Conservation (phyloP, 1,140 invertebrate species). For the Meloidogyne hapla region DNA sequence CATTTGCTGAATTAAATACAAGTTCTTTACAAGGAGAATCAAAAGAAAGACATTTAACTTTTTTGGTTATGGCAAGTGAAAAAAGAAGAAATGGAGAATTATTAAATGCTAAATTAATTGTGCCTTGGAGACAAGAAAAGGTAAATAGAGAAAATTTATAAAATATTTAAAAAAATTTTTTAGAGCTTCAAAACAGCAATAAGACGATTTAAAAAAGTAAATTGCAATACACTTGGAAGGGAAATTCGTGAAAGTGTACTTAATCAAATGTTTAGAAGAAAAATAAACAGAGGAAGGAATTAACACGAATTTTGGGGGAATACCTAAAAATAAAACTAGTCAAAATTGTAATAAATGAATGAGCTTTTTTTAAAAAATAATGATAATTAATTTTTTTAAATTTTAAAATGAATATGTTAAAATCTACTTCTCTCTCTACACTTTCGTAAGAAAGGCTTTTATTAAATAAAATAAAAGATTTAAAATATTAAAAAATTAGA, state of each 20-base stretch:
- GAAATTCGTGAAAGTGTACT: conserved; percentile 62
- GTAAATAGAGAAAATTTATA: conserved; percentile 15
- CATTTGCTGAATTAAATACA: conserved; percentile 15
- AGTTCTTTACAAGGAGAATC: not conserved
- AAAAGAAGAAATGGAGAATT: conserved; percentile 29
- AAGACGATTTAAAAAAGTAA: conserved; percentile 54
- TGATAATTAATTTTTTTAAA: too few relatives aligned
- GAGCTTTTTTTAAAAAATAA: too few relatives aligned
- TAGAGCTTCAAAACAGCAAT: conserved; percentile 62
- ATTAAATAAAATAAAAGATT: too few relatives aligned
- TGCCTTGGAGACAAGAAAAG: conserved; percentile 59
- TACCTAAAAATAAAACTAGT: not conserved
- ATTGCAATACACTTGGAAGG: conserved; percentile 59
- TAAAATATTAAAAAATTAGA: too few relatives aligned
- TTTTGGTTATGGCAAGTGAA: conserved; percentile 56
- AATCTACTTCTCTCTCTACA: too few relatives aligned
- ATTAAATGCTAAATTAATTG: conserved; percentile 49
- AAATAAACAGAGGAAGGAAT: not conserved
- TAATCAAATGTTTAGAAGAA: conserved; percentile 39
- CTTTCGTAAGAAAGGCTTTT: too few relatives aligned
- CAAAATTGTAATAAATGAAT: not conserved
- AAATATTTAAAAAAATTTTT: conserved; percentile 16
- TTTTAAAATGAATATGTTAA: too few relatives aligned
- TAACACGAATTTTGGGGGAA: not conserved
- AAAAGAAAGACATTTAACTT: conserved; percentile 35